These are phyloP conservation scores for Eupithecia subfuscata DNA, from an alignment of 2,888 invertebrate species.

Conservation along the genomic window DNA sequence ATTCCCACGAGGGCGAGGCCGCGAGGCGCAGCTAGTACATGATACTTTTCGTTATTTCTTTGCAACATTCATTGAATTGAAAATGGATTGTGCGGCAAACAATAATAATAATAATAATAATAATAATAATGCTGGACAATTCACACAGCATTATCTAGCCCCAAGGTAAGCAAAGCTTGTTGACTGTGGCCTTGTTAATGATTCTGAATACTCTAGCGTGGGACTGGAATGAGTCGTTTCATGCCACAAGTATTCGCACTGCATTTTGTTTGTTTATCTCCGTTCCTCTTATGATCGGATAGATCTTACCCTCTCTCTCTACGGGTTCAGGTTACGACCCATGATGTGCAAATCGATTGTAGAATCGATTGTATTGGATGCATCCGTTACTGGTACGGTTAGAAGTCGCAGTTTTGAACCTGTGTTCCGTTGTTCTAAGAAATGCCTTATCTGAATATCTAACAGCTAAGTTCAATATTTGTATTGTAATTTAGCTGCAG, in stretches of 20 bases:
- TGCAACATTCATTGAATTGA: constrained; percentile 48
- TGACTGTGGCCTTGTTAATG: constrained; percentile 74
- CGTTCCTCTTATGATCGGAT: constrained; percentile 20
- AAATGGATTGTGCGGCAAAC: constrained; percentile 63
- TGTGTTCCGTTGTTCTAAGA: background rate
- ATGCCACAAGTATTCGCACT: constrained; percentile 48
- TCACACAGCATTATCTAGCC: no score
- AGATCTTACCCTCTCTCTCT: background rate
- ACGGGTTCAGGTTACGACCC: constrained; percentile 1
- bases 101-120: no score
- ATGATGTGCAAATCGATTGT: constrained; percentile 10
- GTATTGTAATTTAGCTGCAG: background rate
- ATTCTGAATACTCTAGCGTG: constrained; percentile 63
- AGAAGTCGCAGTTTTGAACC: background rate
- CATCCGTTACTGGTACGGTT: constrained; percentile 10
- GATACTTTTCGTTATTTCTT: constrained; percentile 30
- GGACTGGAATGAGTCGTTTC: constrained; percentile 57
- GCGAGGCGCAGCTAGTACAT: background rate
- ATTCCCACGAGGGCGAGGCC: no score
- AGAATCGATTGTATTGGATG: constrained; percentile 5
- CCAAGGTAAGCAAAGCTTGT: no score
- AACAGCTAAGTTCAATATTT: background rate
- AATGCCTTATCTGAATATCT: background rate
- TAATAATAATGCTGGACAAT: no score
- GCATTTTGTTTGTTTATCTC: constrained; percentile 42